phyloP scores from a whole-genome alignment of 1,140 invertebrate species.

The Ericerus pela region DNA sequence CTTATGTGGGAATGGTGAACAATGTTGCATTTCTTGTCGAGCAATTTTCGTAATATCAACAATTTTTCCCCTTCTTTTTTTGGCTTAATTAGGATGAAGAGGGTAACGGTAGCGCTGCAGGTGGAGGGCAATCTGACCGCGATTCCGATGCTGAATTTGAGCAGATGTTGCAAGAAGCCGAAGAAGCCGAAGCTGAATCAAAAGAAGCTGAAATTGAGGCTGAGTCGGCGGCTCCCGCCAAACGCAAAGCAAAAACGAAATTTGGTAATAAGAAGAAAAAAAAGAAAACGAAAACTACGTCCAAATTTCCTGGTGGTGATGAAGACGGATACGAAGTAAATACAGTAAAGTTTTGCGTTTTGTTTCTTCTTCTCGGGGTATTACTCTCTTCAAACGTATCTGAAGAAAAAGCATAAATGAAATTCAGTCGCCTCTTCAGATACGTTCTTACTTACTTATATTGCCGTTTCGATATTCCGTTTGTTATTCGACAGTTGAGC shows the following conservation, averaged over 20 bases:
- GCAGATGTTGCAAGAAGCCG: slow-evolving; percentile 80
- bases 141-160: slow-evolving; percentile 90
- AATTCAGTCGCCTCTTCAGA: neutral
- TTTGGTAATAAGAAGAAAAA: slow-evolving; percentile 86
- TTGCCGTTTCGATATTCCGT: neutral
- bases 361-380: neutral
- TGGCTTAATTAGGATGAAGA: slow-evolving; percentile 66
- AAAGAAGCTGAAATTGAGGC: slow-evolving; percentile 32
- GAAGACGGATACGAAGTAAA: slow-evolving; percentile 56
- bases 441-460: neutral
- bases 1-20: too few relatives aligned
- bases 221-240: slow-evolving; percentile 39
- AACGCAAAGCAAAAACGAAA: slow-evolving; percentile 78
- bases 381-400: neutral
- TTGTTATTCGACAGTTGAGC: neutral
- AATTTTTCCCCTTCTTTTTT: too few relatives aligned
- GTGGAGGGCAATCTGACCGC: slow-evolving; percentile 52
- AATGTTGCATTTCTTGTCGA: too few relatives aligned
- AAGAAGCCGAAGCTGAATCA: slow-evolving; percentile 41
- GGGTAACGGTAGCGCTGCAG: slow-evolving; percentile 44
- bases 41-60: too few relatives aligned
- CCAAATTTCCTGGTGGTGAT: slow-evolving; percentile 63
- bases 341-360: slow-evolving; percentile 14
- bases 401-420: neutral
- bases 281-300: slow-evolving; percentile 74